These are phyloP conservation scores for Nomada fabriciana DNA, from an alignment of 2,888 invertebrate genomes.

Conservation along the genomic window DNA sequence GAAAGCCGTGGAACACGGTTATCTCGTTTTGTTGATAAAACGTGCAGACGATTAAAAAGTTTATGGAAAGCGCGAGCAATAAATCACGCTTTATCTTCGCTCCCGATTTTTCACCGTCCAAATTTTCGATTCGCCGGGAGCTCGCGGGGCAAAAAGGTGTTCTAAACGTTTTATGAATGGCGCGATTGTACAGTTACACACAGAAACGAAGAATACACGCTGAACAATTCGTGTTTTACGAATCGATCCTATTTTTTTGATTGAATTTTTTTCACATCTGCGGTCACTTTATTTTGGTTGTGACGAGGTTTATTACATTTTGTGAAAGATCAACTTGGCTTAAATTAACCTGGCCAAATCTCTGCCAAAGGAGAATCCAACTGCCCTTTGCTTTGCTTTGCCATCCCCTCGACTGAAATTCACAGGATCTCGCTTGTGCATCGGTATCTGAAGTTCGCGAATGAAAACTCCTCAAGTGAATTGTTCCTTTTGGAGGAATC, in stretches of 20 bases:
- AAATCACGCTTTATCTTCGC: conserved; percentile 26
- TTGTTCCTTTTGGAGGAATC: background rate
- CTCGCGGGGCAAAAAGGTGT: background rate
- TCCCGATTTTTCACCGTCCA: background rate
- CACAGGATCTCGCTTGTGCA: background rate
- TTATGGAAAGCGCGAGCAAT: conserved; percentile 2
- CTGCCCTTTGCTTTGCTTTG: background rate
- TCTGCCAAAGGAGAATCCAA: background rate
- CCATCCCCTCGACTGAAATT: background rate
- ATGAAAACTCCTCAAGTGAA: background rate
- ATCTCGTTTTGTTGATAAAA: conserved; percentile 1
- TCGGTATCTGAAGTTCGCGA: background rate
- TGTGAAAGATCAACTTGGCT: background rate
- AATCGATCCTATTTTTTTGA: background rate
- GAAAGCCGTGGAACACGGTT: background rate
- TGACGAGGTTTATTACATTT: too few relatives aligned
- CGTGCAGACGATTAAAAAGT: conserved; percentile 4
- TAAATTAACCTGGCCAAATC: background rate
- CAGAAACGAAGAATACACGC: background rate
- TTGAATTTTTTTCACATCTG: background rate
- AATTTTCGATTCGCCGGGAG: conserved; percentile 5
- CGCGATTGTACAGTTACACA: background rate
- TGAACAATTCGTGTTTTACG: too few relatives aligned
- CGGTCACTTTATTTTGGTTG: too few relatives aligned
- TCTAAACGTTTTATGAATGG: background rate